Conservation (phyloP, 2,888 invertebrate species). For the Pasiphila rectangulata region DNA sequence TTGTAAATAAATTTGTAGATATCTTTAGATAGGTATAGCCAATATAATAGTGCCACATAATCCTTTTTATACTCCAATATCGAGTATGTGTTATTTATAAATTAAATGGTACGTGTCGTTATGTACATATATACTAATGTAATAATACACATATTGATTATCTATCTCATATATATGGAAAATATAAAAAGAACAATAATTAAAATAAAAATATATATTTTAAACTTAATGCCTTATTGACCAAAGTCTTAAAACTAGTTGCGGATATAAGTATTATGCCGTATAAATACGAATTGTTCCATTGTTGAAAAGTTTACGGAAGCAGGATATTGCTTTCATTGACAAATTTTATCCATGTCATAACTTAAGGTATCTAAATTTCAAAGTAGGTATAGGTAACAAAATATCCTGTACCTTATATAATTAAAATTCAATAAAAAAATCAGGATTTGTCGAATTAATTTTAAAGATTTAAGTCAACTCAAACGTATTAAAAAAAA, state of each 20-base stretch:
- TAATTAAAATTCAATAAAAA: too few species aligned
- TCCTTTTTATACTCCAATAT: slow-evolving; percentile 58
- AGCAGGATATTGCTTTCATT: slow-evolving; percentile 64
- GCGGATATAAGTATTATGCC: slow-evolving; percentile 66
- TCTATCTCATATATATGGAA: too few species aligned
- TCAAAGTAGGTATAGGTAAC: slow-evolving; percentile 29
- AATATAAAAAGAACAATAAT: slow-evolving; percentile 79
- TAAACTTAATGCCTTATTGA: slow-evolving; percentile 82
- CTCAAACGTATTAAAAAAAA: not conserved
- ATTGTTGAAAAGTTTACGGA: slow-evolving; percentile 76
- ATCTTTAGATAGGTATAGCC: slow-evolving; percentile 52
- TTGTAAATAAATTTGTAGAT: slow-evolving; percentile 66
- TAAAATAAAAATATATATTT: slow-evolving; percentile 75
- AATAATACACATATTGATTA: slow-evolving; percentile 62
- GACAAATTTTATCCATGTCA: slow-evolving; percentile 68
- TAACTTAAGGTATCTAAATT: slow-evolving; percentile 44
- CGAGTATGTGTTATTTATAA: slow-evolving; percentile 32
- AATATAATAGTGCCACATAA: slow-evolving; percentile 63
- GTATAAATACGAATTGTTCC: slow-evolving; percentile 70
- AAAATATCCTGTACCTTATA: too few species aligned
- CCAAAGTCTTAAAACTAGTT: slow-evolving; percentile 81
- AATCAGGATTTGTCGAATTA: too few species aligned
- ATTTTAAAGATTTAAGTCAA: too few species aligned
- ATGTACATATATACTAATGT: slow-evolving; percentile 75
- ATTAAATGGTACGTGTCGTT: slow-evolving; percentile 35